Conservation (phyloP, 92 coral and sea anemone species). For the Porites divaricata region DNA sequence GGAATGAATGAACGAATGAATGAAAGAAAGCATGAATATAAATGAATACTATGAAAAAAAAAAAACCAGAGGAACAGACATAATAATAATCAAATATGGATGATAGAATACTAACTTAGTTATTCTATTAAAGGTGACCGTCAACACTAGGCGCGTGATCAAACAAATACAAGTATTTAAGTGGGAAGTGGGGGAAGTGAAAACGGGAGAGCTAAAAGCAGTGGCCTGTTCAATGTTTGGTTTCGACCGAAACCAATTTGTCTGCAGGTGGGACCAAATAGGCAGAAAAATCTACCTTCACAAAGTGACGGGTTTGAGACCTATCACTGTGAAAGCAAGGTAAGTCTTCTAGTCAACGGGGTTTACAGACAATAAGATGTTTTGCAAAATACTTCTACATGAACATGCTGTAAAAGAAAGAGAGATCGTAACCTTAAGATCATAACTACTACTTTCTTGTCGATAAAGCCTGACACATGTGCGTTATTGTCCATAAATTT, state of each 20-base stretch:
- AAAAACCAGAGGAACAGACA: no score
- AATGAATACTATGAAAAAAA: no score
- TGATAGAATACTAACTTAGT: background rate
- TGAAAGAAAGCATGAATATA: no score
- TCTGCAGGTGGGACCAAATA: background rate
- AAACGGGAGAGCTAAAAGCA: background rate
- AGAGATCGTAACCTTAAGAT: background rate
- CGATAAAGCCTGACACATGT: background rate
- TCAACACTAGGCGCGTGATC: background rate
- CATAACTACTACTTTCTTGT: background rate
- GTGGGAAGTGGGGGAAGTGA: background rate
- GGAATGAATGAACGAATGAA: no score
- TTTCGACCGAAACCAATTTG: background rate
- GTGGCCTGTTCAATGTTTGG: background rate
- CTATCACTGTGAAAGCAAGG: background rate
- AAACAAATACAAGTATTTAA: background rate
- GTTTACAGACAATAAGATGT: background rate
- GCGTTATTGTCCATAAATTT: no score
- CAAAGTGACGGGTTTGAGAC: background rate
- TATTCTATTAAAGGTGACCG: background rate
- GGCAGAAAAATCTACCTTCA: background rate
- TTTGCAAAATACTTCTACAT: background rate
- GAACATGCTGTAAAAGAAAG: background rate
- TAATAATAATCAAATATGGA: background rate
- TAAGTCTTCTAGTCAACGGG: background rate